Base-by-base conservation (phyloP, 2,113 vertebrate genomes). In the Lepidothrix coronata region DNA sequence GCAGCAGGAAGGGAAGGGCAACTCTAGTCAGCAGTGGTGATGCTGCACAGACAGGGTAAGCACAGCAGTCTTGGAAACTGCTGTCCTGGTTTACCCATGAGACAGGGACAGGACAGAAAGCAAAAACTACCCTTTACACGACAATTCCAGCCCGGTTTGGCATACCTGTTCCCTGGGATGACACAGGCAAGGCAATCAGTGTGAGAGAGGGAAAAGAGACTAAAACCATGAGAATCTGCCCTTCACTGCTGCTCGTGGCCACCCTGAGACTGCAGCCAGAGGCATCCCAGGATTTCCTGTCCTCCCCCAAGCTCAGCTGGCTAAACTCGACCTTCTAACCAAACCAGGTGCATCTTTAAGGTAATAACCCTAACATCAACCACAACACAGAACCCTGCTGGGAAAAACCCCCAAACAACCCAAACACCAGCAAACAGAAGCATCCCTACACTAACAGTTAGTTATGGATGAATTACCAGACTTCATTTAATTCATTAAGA, bases 281-380 rank as follows among this genome's bases (percentile, higher is more conserved):
- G 25, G 0, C 16, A 17, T 52, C 73, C 27, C 68, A 75, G 52
- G 6, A 61, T 28, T 15, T 52, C 66, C 72, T 62, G 35, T 21
- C 57, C 70, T 72, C 37, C n/a, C 55, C 30, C 14, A 57, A 63
- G 15, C 19, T 33, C 35, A 73, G 39, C 55, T 85, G 31, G 18
- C 43, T 67, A 61, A 44, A 66, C 33, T n/a, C 55, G 35, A 31
- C 51, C 33, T 84, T 37, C 13, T 30, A 77, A 41, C 28, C 30
- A 30, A 68, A 71, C 48, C 43, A 30, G 2, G 3, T 10, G 20
- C 41, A 78, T 8, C 52, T 21, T 52, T 74, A 11, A n/a, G 65
- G 44, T 35, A 30, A 44, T 0, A 10, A 0, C 1, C 33, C 25
- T 6, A 37, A 31, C 21, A 74, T 14, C 48, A 55, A 27, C 25